Percentiles rank a stretch among this genome's conserved stretches.
Evolutionary conservation across 1,140 invertebrate species (phyloP).

Genomic region (Doryteuthis pealeii): DNA sequence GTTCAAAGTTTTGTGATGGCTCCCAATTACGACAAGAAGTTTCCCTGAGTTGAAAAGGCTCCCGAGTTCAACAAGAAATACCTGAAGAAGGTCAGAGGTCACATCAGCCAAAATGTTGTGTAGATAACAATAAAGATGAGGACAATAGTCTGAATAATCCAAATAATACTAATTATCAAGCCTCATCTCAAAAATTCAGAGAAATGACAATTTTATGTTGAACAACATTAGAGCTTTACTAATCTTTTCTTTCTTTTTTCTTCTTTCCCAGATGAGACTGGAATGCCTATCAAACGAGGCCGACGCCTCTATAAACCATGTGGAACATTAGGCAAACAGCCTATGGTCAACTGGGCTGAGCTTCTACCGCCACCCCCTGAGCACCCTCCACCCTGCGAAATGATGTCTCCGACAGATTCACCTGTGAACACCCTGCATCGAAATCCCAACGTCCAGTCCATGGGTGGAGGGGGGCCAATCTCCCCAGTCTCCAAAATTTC

Average conservation of each 20-base stretch:
- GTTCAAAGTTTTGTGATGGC: no score
- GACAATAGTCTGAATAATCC: no score
- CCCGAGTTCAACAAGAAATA: no score
- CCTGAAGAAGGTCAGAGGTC: no score
- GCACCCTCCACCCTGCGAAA: conserved; percentile 70
- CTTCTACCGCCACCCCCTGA: conserved; percentile 75
- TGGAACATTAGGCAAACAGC: conserved; percentile 49
- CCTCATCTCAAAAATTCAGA: no score
- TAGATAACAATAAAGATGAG: no score
- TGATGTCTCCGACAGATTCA: conserved; percentile 44
- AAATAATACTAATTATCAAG: no score
- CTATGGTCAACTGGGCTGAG: conserved; percentile 75
- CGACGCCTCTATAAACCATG: conserved; percentile 40
- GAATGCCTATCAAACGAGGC: conserved; percentile 50
- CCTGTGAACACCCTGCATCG: conserved; percentile 32
- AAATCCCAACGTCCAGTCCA: conserved; percentile 32
- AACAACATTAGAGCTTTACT: no score
- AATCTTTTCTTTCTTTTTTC: conserved; percentile 10
- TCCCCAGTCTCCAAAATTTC: conserved; percentile 54
- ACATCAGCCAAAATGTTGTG: no score
- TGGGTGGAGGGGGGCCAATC: conserved; percentile 31
- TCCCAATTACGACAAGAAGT: no score
- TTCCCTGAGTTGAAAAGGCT: no score
- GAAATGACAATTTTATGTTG: no score
- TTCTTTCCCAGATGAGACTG: conserved; percentile 54